These are phyloP conservation scores for Murina feae DNA, from an alignment of 2,113 vertebrate species.

Conservation along the genomic window DNA sequence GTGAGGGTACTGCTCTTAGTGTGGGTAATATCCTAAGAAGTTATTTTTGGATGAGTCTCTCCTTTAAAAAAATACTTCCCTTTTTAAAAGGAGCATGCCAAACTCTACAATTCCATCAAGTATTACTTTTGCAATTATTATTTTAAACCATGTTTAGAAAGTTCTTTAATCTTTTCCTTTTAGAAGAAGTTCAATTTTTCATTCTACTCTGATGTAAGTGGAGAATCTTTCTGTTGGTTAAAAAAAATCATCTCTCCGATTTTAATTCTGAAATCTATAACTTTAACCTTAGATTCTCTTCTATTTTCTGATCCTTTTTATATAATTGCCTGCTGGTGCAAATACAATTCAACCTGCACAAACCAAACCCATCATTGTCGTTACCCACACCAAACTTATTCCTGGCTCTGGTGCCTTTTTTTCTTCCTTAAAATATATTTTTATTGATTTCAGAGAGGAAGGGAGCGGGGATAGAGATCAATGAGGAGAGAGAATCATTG, in stretches of 20 bases:
- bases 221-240: neutral
- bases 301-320: neutral
- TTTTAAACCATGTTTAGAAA: neutral
- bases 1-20: neutral
- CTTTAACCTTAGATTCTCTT: neutral
- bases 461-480: too few species aligned
- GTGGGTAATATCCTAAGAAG: neutral
- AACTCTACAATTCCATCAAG: neutral
- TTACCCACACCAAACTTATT: neutral
- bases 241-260: neutral
- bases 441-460: too few species aligned
- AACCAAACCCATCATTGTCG: neutral
- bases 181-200: neutral
- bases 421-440: too few species aligned
- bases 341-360: neutral
- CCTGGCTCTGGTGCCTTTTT: neutral
- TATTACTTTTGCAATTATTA: neutral
- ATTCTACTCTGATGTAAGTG: neutral
- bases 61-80: neutral
- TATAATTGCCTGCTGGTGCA: neutral
- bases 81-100: neutral
- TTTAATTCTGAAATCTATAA: neutral
- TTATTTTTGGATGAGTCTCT: neutral
- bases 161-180: neutral
- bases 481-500: too few species aligned